These are phyloP conservation scores for Saturnia japonica DNA, from an alignment of 2,888 invertebrate species.

Conservation along the genomic window DNA sequence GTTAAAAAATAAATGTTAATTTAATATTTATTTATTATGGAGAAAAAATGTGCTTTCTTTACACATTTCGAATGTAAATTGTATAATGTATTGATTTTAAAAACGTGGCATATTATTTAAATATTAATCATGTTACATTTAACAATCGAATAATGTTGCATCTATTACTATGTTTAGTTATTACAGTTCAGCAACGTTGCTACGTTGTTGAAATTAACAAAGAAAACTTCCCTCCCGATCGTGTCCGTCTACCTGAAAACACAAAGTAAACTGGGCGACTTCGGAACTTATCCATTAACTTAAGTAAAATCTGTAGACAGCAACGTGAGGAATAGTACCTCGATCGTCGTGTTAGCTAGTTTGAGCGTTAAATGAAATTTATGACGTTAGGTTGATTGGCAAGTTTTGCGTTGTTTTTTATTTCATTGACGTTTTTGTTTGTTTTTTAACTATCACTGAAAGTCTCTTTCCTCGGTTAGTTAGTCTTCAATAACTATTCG, in stretches of 20 bases:
- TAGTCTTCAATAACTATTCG: neutral
- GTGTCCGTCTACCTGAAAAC: constrained; percentile 80
- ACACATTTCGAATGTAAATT: neutral
- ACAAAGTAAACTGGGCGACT: constrained; percentile 80
- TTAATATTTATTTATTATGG: too few relatives aligned
- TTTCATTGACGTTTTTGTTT: neutral
- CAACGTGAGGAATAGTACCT: constrained; percentile 67
- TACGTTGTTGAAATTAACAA: constrained; percentile 79
- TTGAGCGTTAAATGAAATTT: constrained; percentile 69
- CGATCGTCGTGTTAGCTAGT: constrained; percentile 57
- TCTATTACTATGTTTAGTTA: constrained; percentile 63
- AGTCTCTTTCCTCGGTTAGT: neutral
- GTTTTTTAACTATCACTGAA: neutral
- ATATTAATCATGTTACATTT: constrained; percentile 39
- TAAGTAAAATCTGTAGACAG: constrained; percentile 81
- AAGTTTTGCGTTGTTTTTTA: neutral
- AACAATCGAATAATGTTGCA: constrained; percentile 47
- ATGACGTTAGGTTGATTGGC: constrained; percentile 65
- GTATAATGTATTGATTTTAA: neutral
- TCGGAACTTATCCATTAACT: constrained; percentile 81
- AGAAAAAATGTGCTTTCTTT: too few relatives aligned
- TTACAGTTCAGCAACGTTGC: constrained; percentile 71
- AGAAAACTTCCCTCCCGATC: constrained; percentile 79
- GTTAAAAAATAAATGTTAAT: too few relatives aligned
- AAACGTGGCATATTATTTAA: constrained; percentile 5